phyloP scores from a whole-genome alignment of 2,113 vertebrate species.

The Lutjanus erythropterus region DNA sequence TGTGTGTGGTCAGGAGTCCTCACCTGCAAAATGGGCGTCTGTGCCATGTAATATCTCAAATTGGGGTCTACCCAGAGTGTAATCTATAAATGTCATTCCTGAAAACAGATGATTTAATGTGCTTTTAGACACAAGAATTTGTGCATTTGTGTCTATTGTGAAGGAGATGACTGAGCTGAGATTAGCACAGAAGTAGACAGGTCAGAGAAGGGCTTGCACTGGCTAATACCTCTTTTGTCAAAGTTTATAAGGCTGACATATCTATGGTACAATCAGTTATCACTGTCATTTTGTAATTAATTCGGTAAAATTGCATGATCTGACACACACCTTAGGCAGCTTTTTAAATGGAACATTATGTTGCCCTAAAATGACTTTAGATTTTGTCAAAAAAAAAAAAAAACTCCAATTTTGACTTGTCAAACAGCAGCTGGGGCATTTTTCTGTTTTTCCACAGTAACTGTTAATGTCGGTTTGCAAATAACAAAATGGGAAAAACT shows the following conservation, averaged over 20 bases:
- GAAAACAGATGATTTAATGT: constrained; percentile 19
- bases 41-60: constrained; percentile 16
- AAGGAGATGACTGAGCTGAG: constrained; percentile 51
- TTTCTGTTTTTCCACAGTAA: constrained; percentile 36
- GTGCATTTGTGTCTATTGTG: constrained; percentile 39
- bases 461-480: constrained; percentile 67
- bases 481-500: constrained; percentile 61
- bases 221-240: constrained; percentile 75
- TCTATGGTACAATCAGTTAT: constrained; percentile 41
- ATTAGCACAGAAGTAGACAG: constrained; percentile 59
- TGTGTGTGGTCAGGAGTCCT: constrained; percentile 43
- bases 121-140: constrained; percentile 39
- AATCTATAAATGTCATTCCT: constrained; percentile 1
- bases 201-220: constrained; percentile 62
- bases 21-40: constrained; percentile 35
- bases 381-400: constrained; percentile 26
- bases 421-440: constrained; percentile 3
- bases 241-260: constrained; percentile 61
- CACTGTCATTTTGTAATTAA: constrained; percentile 62
- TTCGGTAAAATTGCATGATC: constrained; percentile 46
- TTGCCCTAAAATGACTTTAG: constrained; percentile 32
- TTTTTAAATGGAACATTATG: constrained; percentile 6
- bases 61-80: neutral
- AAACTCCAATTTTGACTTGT: constrained; percentile 23
- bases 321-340: constrained; percentile 18